These are phyloP conservation scores for Synanthedon myopaeformis DNA, from an alignment of 2,888 invertebrate species.

Conservation along the genomic window DNA sequence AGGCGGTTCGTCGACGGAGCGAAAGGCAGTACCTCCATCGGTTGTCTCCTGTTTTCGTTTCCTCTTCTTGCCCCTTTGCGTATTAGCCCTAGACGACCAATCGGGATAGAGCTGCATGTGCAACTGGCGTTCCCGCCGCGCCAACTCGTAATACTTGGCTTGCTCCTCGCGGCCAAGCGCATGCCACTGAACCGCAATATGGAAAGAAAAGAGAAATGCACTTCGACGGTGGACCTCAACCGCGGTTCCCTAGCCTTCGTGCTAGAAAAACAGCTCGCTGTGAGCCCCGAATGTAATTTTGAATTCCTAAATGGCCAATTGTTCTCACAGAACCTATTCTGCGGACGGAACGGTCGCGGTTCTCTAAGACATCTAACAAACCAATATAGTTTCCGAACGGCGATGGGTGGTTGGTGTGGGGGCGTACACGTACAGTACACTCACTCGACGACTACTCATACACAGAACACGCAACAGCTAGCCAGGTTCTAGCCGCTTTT, in stretches of 20 bases:
- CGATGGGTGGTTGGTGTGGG: constrained; percentile 31
- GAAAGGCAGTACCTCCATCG: constrained; percentile 90
- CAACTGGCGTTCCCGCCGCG: constrained; percentile 97
- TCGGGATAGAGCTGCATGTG: constrained; percentile 99
- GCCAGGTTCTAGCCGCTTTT: constrained; percentile 60
- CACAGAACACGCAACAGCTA: constrained; percentile 59
- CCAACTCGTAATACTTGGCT: constrained; percentile 99
- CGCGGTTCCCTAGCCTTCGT: constrained; percentile 69
- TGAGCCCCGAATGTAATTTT: constrained; percentile 63
- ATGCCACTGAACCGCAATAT: constrained; percentile 91
- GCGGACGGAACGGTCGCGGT: constrained; percentile 60
- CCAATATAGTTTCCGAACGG: constrained; percentile 67
- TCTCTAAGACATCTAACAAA: constrained; percentile 65
- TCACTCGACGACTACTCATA: constrained; percentile 67
- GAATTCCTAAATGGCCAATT: constrained; percentile 65
- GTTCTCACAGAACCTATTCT: constrained; percentile 71
- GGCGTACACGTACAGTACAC: constrained; percentile 32
- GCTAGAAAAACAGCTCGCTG: constrained; percentile 79
- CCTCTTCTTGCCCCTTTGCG: constrained; percentile 99
- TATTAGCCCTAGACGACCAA: constrained; percentile 99
- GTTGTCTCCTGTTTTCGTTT: constrained; percentile 98
- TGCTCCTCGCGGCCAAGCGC: constrained; percentile 99
- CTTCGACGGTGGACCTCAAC: constrained; percentile 50
- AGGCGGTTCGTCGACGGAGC: constrained; percentile 13
- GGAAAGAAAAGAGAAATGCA: constrained; percentile 70